Evolutionary conservation across 35 echinoderm and acorn worm genomes (phyloP).

Genomic region (Ophioderma brevispina): DNA sequence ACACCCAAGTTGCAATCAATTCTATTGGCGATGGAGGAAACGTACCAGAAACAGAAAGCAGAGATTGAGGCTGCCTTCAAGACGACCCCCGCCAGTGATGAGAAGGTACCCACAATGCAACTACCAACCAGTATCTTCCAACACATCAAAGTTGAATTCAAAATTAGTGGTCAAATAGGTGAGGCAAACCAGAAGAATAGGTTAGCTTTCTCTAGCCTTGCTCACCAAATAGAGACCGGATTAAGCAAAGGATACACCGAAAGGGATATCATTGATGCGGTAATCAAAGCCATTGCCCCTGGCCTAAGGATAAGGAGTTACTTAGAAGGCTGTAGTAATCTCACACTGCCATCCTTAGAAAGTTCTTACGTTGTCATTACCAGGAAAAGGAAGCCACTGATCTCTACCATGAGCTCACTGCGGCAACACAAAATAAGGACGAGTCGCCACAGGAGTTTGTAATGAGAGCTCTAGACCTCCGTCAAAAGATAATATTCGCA

Average conservation of each 20-base stretch:
- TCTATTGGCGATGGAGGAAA: no score
- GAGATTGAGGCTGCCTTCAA: no score
- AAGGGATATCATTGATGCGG: constrained; percentile 34
- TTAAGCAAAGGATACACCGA: background rate
- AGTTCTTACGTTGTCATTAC: constrained; percentile 38
- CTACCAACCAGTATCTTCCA: no score
- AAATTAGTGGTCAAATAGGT: constrained; percentile 56
- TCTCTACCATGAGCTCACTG: constrained; percentile 49
- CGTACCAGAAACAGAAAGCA: no score
- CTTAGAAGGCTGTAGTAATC: background rate
- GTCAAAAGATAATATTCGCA: constrained; percentile 39
- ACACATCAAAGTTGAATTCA: constrained; percentile 43
- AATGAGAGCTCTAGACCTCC: constrained; percentile 47
- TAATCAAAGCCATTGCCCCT: constrained; percentile 21
- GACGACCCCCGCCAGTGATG: no score
- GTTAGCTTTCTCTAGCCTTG: constrained; percentile 15
- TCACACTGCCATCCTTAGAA: background rate
- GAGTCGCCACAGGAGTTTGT: constrained; percentile 58
- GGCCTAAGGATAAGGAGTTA: constrained; percentile 30
- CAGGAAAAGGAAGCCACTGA: constrained; percentile 53
- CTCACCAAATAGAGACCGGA: constrained; percentile 51
- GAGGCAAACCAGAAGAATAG: constrained; percentile 33
- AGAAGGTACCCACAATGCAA: no score
- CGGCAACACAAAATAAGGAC: background rate
- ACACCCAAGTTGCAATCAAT: no score